Percentiles rank a stretch among this genome's conserved stretches.
Evolutionary conservation across 2,888 invertebrate genomes (phyloP).

Genomic region (Phlogophora meticulosa): DNA sequence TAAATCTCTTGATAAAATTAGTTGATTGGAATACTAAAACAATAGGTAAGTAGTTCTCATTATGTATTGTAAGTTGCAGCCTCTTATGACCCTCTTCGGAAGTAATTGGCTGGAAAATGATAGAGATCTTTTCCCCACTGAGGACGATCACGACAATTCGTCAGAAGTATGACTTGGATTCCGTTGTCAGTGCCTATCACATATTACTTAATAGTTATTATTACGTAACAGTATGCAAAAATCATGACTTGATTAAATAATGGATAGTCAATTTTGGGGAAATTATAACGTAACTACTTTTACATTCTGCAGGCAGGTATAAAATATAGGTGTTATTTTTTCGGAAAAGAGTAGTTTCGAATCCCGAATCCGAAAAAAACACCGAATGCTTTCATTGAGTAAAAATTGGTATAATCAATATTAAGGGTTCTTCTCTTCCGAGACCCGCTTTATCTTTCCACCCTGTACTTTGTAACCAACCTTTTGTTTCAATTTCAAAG

Average conservation of each 20-base stretch:
- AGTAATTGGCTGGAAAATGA: conserved; percentile 64
- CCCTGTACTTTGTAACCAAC: no score
- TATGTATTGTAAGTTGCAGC: conserved; percentile 25
- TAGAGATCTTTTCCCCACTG: conserved; percentile 49
- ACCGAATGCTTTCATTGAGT: no score
- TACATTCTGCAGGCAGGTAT: conserved; percentile 1
- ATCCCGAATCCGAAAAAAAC: no score
- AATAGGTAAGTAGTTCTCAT: conserved; percentile 34
- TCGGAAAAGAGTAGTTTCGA: no score
- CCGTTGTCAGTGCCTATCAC: conserved; percentile 3
- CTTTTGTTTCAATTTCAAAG: no score
- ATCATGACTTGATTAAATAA: conserved; percentile 41
- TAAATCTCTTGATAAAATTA: not conserved
- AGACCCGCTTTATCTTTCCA: no score
- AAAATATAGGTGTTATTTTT: no score
- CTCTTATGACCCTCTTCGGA: conserved; percentile 25
- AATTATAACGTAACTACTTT: conserved; percentile 44
- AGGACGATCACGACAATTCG: conserved; percentile 37
- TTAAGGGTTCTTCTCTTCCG: no score
- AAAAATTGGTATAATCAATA: no score
- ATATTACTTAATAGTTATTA: conserved; percentile 38
- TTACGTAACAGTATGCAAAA: conserved; percentile 42
- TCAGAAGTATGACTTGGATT: conserved; percentile 10
- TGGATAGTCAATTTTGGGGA: conserved; percentile 36
- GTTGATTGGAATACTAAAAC: conserved; percentile 9